These are phyloP conservation scores for Rhabdomys dilectus DNA, from an alignment of 2,113 vertebrate genomes.

Conservation along the genomic window DNA sequence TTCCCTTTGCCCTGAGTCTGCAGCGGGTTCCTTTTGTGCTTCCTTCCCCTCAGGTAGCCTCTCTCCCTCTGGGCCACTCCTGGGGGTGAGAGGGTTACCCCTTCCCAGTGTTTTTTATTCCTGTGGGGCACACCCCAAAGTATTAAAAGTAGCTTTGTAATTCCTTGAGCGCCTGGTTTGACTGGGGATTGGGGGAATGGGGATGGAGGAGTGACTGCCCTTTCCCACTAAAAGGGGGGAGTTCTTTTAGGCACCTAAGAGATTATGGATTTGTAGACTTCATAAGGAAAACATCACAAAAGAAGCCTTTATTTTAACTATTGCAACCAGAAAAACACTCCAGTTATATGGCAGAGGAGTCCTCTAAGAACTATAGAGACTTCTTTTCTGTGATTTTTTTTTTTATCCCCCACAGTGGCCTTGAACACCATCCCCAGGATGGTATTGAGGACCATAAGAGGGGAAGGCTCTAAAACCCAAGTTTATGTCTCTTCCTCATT, in stretches of 20 bases:
- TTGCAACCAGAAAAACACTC: conserved; percentile 42
- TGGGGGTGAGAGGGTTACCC: conserved; percentile 79
- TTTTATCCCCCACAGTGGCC: conserved; percentile 41
- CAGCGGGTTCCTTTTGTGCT: conserved; percentile 77
- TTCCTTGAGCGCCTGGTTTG: conserved; percentile 80
- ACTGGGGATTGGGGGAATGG: conserved; percentile 70
- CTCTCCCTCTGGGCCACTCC: conserved; percentile 75
- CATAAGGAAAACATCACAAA: conserved; percentile 62
- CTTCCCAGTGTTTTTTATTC: conserved; percentile 85
- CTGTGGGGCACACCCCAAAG: conserved; percentile 81
- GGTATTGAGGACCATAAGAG: conserved; percentile 54
- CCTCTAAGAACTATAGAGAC: conserved; percentile 37
- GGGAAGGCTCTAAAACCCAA: conserved; percentile 57
- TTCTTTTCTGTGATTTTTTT: conserved; percentile 73
- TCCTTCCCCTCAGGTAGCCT: conserved; percentile 76
- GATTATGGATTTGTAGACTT: conserved; percentile 65
- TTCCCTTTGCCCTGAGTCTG: conserved; percentile 83
- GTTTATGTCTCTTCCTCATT: conserved; percentile 64
- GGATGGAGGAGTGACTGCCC: conserved; percentile 77
- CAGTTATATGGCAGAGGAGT: conserved; percentile 38
- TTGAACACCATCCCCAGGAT: conserved; percentile 59
- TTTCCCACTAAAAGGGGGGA: conserved; percentile 72
- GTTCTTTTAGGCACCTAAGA: conserved; percentile 61
- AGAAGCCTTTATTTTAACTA: conserved; percentile 70
- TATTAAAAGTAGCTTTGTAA: conserved; percentile 90